Percentiles rank a stretch among this genome's conserved stretches.
Conservation (phyloP, 2,113 vertebrate genomes). For the Chaetodon trifascialis region DNA sequence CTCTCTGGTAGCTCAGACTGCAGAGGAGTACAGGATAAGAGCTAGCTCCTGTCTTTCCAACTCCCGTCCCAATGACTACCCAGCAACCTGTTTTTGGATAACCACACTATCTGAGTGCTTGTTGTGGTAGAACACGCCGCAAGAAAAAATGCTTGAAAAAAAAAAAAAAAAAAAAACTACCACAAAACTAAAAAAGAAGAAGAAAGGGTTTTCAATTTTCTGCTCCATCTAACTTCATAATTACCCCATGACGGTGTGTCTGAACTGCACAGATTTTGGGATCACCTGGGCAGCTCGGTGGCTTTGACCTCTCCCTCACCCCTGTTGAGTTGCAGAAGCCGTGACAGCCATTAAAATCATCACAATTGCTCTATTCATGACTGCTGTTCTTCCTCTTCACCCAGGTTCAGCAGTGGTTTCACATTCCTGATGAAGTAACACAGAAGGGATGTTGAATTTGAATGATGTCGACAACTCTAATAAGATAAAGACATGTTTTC, state of each 20-base stretch:
- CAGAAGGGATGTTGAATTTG: neutral
- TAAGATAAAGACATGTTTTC: constrained; percentile 1
- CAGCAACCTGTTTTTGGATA: constrained; percentile 82
- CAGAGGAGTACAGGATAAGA: constrained; percentile 87
- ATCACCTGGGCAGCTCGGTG: constrained; percentile 8
- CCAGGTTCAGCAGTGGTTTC: constrained; percentile 17
- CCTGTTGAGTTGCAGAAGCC: constrained; percentile 49
- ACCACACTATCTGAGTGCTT: constrained; percentile 74
- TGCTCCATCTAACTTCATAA: constrained; percentile 27
- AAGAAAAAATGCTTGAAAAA: constrained; percentile 45
- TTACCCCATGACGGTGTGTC: neutral
- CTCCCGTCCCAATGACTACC: constrained; percentile 86
- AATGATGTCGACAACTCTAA: neutral
- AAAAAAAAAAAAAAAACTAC: neutral
- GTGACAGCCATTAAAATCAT: constrained; percentile 60
- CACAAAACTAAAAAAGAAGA: neutral
- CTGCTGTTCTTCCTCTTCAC: constrained; percentile 29
- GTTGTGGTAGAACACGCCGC: constrained; percentile 72
- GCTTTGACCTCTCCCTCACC: constrained; percentile 69
- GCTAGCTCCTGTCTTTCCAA: constrained; percentile 88
- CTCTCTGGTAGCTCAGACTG: constrained; percentile 93
- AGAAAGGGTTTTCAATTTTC: constrained; percentile 2
- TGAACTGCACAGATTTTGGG: constrained; percentile 27
- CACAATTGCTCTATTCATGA: constrained; percentile 64
- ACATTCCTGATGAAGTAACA: constrained; percentile 26